Percentiles rank a stretch among this genome's conserved stretches.
Conservation (phyloP, 2,113 vertebrate species). For the Protomyctophum bolini region DNA sequence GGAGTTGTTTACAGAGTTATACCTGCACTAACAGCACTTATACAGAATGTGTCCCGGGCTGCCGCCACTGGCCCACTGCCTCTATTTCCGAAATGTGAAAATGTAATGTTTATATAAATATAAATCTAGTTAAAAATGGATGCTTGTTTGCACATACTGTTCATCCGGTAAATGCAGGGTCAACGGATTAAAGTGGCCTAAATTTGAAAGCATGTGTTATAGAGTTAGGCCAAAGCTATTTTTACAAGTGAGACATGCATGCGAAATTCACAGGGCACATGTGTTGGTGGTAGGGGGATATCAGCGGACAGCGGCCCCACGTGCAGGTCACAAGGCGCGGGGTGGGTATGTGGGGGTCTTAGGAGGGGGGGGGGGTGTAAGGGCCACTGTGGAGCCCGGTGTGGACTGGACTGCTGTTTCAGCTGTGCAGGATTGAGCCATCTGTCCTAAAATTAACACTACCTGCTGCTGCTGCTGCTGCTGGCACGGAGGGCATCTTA, state of each 20-base stretch:
- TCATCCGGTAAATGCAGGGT: not conserved
- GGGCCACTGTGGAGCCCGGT: not conserved
- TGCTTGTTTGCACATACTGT: conserved; percentile 4
- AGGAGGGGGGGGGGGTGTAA: conserved; percentile 15
- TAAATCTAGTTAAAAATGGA: not conserved
- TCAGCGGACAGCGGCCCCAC: conserved; percentile 11
- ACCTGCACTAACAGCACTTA: too few relatives aligned
- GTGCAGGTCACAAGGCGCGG: conserved; percentile 9
- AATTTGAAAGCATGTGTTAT: conserved; percentile 23
- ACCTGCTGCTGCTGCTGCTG: conserved; percentile 19
- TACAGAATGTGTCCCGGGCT: too few relatives aligned
- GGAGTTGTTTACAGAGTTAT: conserved; percentile 3
- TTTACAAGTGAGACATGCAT: conserved; percentile 39
- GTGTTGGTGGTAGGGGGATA: conserved; percentile 5
- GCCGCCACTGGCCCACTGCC: not conserved
- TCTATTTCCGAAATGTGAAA: conserved; percentile 14
- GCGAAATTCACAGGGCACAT: conserved; percentile 32
- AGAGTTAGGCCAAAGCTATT: conserved; percentile 31
- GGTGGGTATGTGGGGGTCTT: conserved; percentile 6
- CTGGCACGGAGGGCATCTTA: not conserved
- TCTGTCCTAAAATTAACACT: conserved; percentile 28
- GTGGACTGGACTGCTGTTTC: conserved; percentile 23
- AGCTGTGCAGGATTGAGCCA: conserved; percentile 41
- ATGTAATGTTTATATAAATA: conserved; percentile 4
- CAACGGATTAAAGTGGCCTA: conserved; percentile 32